Conservation (phyloP, 2,113 vertebrate genomes). For the Podilymbus podiceps region DNA sequence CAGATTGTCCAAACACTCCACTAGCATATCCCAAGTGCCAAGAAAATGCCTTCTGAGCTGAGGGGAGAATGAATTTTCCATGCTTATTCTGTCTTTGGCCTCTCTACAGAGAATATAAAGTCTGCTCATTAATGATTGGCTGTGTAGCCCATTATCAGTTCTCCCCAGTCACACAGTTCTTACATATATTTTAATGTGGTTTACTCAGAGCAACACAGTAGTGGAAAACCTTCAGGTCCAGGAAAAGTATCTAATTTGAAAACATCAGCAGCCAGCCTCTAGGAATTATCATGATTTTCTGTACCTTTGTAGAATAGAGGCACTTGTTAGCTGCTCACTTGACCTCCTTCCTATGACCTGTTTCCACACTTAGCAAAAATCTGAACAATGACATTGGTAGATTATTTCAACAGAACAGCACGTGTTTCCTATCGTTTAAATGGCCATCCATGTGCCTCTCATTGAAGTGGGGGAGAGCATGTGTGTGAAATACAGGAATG, state of each 20-base stretch:
- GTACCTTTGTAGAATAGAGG: not conserved
- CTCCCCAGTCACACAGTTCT: not conserved
- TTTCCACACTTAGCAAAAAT: not conserved
- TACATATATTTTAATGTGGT: not conserved
- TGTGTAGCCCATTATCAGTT: not conserved
- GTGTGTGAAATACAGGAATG: not conserved
- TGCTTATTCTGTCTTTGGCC: not conserved
- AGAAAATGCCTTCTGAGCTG: not conserved
- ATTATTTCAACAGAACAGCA: not conserved
- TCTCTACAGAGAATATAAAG: not conserved
- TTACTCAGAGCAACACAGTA: not conserved
- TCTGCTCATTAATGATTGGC: not conserved
- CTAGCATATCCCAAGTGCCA: not conserved
- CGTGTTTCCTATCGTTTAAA: not conserved
- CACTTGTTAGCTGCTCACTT: not conserved
- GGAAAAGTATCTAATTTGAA: not conserved
- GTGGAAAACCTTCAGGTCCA: not conserved
- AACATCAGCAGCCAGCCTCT: not conserved
- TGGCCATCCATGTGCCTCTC: not conserved
- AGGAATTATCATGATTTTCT: not conserved
- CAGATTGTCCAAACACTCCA: not conserved
- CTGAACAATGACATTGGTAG: not conserved
- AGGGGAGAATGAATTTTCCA: not conserved
- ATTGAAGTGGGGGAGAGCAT: fast-evolving
- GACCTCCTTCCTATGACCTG: not conserved